Conservation (phyloP, 1,140 invertebrate species). For the Pollicipes pollicipes region DNA sequence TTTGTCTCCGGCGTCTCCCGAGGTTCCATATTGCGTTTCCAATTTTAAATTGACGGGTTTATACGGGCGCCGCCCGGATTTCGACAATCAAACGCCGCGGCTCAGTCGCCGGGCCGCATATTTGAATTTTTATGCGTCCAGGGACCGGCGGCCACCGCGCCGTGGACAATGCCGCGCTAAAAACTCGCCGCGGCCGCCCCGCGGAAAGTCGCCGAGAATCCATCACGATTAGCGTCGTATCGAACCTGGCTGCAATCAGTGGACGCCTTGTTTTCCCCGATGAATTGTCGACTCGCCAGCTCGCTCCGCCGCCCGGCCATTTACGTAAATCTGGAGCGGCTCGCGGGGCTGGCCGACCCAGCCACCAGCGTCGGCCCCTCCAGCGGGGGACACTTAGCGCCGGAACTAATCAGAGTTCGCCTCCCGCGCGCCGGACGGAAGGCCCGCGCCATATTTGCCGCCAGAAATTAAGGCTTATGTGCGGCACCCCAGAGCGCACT, state of each 20-base stretch:
- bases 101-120: not conserved
- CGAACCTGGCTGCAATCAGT: not conserved
- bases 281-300: not conserved
- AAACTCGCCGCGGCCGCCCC: not conserved
- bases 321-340: not conserved
- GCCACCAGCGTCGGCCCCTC: too few relatives aligned
- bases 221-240: not conserved
- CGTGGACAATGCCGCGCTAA: not conserved
- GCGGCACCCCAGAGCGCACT: not conserved
- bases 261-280: not conserved
- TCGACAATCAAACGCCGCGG: not conserved
- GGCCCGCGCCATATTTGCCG: not conserved
- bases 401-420: not conserved
- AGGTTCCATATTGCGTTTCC: not conserved
- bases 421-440: not conserved
- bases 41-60: slow-evolving; percentile 1
- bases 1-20: not conserved
- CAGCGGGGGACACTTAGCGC: not conserved
- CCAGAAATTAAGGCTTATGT: not conserved
- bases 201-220: not conserved
- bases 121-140: slow-evolving; percentile 2
- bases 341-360: too few relatives aligned
- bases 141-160: not conserved
- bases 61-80: not conserved
- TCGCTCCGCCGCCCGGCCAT: not conserved